Percentiles rank a stretch among this genome's conserved stretches.
phyloP scores from a whole-genome alignment of 2,888 invertebrate genomes.

The Tipula helvola region DNA sequence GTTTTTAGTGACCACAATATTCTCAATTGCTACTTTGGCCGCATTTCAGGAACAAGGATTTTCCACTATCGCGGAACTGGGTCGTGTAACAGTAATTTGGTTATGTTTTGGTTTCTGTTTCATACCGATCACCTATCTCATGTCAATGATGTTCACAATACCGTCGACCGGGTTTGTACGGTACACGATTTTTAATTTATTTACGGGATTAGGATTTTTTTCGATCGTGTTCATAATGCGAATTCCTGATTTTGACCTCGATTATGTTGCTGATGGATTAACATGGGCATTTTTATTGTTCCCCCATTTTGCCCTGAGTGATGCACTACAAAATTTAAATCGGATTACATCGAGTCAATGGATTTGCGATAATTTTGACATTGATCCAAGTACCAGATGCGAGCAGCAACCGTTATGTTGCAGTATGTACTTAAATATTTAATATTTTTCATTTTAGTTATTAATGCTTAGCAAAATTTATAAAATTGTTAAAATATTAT shows the following conservation, averaged over 20 bases:
- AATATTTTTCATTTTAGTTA: neutral
- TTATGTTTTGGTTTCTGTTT: conserved; percentile 51
- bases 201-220: conserved; percentile 59
- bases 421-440: neutral
- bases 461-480: neutral
- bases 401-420: neutral
- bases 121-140: conserved; percentile 58
- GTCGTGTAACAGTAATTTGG: conserved; percentile 12
- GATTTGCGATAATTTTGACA: neutral
- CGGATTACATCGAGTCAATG: neutral
- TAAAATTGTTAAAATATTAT: neutral
- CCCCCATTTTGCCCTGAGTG: conserved; percentile 54
- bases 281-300: conserved; percentile 56
- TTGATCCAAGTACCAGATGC: neutral
- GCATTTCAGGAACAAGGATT: conserved; percentile 51
- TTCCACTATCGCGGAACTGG: conserved; percentile 22
- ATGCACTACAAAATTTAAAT: conserved; percentile 27
- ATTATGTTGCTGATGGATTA: conserved; percentile 43
- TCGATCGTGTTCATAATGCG: conserved; percentile 56
- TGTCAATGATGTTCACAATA: conserved; percentile 54
- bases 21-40: conserved; percentile 46
- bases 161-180: conserved; percentile 66
- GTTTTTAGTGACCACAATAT: conserved; percentile 54
- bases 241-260: conserved; percentile 44
- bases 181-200: conserved; percentile 55